These are phyloP conservation scores for Pipistrellus pipistrellus DNA, from an alignment of 2,797 vertebrate species.

Conservation along the genomic window DNA sequence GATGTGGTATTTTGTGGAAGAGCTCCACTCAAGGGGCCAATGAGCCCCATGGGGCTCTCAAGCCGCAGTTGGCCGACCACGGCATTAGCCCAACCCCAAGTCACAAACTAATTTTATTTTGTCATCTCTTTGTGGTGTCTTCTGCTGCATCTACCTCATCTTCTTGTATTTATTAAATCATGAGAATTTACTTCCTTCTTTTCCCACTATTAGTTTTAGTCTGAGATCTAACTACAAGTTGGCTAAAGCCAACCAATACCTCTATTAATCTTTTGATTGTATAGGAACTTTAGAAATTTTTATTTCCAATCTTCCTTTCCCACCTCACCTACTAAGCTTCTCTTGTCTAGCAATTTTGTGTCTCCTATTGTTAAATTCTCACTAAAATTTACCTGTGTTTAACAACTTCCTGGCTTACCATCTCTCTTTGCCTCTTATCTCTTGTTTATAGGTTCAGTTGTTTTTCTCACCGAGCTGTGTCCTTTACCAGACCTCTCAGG, in stretches of 20 bases:
- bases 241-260: background rate
- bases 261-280: background rate
- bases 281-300: background rate
- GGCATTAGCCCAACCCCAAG: too few relatives aligned
- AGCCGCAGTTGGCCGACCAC: too few relatives aligned
- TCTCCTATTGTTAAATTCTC: background rate
- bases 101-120: background rate
- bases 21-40: too few relatives aligned
- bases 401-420: too few relatives aligned
- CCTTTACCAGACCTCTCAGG: background rate
- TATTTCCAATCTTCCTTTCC: too few relatives aligned
- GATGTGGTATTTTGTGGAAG: too few relatives aligned
- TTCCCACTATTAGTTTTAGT: background rate
- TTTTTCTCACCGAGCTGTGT: background rate
- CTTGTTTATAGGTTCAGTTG: background rate
- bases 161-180: background rate
- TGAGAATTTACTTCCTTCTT: background rate
- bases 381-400: too few relatives aligned
- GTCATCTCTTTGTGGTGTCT: background rate
- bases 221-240: background rate
- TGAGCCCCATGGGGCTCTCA: too few relatives aligned
- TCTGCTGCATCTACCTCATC: too few relatives aligned
- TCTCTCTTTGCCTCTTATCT: background rate
- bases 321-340: background rate
- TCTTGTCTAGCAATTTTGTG: background rate